Evolutionary conservation across 2,888 invertebrate species (phyloP), one percentile per base, ranked within the genome.

Genomic region (Orthosia gothica): DNA sequence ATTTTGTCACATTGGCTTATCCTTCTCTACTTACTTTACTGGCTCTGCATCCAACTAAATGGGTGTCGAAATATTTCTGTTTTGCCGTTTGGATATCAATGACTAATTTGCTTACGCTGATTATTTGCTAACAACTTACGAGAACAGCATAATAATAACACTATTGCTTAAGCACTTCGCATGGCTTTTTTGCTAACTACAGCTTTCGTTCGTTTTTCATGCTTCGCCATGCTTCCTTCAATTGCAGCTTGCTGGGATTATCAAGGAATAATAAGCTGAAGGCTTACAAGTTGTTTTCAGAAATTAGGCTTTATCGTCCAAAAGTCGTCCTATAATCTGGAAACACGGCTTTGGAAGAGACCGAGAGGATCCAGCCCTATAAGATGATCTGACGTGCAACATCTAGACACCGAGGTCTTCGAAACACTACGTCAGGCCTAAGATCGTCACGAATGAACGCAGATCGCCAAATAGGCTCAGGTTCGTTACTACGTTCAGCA

Each of bases 11-110:
- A 26, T 26, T 3, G 0, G 58, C 15, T 45, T 72, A 58, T 16
- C 3, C 16, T 45, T 59, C 2, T 58, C 18, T 70, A 59, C 50
- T 45, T 70, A 58, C 71, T 59, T 45, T 18, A 59, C 18, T 52
- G 2, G 26, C 4, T 58, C 52, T 52, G 18, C 20, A 52, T 52
- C 11, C 16, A 45, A 13, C 23, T 49, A 13, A 45, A 58, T 13
- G n/a, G 23, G 45, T 52, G 45, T 52, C 23, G 7, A 47, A 70
- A 54, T 54, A 18, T 54, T 72, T 32, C 16, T 32, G 9, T n/a
- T 7, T 20, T 16, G 47, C 12, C 20, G 32, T 20, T 26, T 32
- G 50, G 11, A 49, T 32, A 13, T 50, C 13, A 15, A 18, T 18
- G 49, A 26, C 20, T 20, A 20, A 52, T 26, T 50, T n/a, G 2